These are phyloP conservation scores for Hylaea fasciaria DNA, from an alignment of 2,888 invertebrate species.

Conservation along the genomic window DNA sequence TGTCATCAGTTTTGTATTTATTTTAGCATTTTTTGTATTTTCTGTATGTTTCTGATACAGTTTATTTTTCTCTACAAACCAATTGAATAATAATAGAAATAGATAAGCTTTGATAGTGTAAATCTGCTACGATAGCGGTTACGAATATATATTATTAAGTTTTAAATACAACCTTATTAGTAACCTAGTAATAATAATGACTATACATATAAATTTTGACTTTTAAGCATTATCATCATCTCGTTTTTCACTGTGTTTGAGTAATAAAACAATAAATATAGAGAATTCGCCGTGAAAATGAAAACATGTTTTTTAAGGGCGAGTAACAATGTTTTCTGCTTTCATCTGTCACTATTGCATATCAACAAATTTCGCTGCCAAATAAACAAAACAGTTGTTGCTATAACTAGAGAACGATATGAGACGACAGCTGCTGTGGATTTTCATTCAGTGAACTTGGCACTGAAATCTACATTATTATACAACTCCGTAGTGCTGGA, in stretches of 20 bases:
- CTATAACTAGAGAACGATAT: constrained; percentile 29
- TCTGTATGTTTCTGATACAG: neutral
- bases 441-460: constrained; percentile 53
- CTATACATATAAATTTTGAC: too few relatives aligned
- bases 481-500: neutral
- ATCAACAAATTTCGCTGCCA: constrained; percentile 22
- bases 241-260: neutral
- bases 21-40: neutral
- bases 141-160: too few relatives aligned
- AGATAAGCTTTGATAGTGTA: too few relatives aligned
- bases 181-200: too few relatives aligned
- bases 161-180: too few relatives aligned
- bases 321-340: too few relatives aligned
- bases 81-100: too few relatives aligned
- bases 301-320: too few relatives aligned
- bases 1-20: constrained; percentile 6
- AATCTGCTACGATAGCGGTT: too few relatives aligned
- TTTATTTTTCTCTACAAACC: too few relatives aligned
- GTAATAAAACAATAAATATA: neutral
- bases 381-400: constrained; percentile 33
- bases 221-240: too few relatives aligned
- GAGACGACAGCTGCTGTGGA: constrained; percentile 48
- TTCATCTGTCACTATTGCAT: neutral
- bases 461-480: constrained; percentile 37
- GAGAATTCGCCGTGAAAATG: too few relatives aligned